phyloP scores from a whole-genome alignment of 2,888 invertebrate genomes.

The Gonocerus acuteangulatus region DNA sequence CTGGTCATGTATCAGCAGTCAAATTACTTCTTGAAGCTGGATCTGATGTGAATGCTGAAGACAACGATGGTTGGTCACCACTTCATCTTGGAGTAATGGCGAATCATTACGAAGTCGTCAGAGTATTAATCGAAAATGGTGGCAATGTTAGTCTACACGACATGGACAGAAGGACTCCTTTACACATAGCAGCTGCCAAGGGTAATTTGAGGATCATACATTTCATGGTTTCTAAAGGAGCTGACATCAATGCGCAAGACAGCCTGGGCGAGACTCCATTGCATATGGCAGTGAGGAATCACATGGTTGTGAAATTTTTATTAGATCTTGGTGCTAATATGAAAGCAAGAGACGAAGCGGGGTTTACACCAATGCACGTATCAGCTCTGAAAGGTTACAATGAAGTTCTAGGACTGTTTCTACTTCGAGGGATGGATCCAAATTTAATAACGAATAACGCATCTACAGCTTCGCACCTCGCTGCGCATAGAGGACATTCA shows the following conservation, averaged over 20 bases:
- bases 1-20: neutral
- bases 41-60: neutral
- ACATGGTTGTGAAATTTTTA: neutral
- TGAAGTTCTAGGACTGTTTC: neutral
- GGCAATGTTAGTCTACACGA: neutral
- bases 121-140: neutral
- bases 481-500: neutral
- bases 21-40: neutral
- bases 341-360: neutral
- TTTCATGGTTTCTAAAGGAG: neutral
- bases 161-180: neutral
- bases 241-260: neutral
- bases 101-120: neutral
- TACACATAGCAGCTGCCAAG: neutral
- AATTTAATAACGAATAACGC: neutral
- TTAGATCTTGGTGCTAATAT: neutral
- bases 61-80: neutral
- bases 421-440: neutral
- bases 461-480: neutral
- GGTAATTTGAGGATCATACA: neutral
- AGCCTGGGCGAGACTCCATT: neutral
- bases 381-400: neutral
- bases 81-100: neutral
- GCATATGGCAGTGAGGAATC: neutral
- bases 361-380: neutral